Evolutionary conservation across 2,113 vertebrate species (phyloP).

Genomic region (Varanus salvator): DNA sequence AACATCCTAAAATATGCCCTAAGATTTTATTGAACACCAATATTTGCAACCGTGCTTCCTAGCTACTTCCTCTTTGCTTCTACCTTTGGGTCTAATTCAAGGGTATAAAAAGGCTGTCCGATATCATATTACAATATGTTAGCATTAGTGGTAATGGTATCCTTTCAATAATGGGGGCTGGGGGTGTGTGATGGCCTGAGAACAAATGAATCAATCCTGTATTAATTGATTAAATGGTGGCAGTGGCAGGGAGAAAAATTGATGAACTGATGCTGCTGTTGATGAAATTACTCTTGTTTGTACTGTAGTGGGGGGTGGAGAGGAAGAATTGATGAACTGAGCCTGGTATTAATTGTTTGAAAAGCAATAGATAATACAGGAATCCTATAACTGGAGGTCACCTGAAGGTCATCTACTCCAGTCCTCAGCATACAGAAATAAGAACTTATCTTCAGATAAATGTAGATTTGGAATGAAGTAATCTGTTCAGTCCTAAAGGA

Average conservation of each 20-base stretch:
- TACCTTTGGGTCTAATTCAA: constrained; percentile 16
- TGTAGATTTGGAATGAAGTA: neutral
- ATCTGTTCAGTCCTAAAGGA: neutral
- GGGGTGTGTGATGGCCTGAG: neutral
- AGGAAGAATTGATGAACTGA: constrained; percentile 18
- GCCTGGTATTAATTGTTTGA: constrained; percentile 27
- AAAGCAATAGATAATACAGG: constrained; percentile 26
- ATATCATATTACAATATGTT: constrained; percentile 39
- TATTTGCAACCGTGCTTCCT: constrained; percentile 29
- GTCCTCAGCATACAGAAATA: neutral
- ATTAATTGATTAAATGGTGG: constrained; percentile 38
- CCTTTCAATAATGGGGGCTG: constrained; percentile 25
- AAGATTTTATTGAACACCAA: constrained; percentile 3
- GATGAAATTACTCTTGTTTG: constrained; percentile 37
- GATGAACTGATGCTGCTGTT: constrained; percentile 31
- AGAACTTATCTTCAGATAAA: neutral
- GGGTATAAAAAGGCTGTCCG: constrained; percentile 8
- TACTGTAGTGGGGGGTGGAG: neutral
- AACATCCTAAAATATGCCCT: neutral
- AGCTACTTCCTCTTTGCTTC: constrained; percentile 18
- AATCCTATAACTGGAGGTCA: constrained; percentile 25
- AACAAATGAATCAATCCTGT: constrained; percentile 27
- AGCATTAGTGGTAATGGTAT: constrained; percentile 37
- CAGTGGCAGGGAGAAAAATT: constrained; percentile 31
- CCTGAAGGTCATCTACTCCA: neutral